phyloP scores from a whole-genome alignment of 2,888 invertebrate genomes.

The Lottia scabra region DNA sequence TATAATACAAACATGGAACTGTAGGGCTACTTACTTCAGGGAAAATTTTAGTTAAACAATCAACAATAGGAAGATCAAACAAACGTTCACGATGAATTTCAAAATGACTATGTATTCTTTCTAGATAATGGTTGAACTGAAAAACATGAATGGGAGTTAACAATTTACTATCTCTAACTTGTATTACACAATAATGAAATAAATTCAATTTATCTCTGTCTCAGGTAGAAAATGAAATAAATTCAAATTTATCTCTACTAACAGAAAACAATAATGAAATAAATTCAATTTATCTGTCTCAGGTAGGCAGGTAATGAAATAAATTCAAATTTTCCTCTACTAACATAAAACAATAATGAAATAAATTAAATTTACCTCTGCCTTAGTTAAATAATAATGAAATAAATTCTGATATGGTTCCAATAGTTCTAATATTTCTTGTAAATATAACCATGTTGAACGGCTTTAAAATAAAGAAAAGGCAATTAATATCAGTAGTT shows the following conservation, averaged over 20 bases:
- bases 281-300: not conserved
- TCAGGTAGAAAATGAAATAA: too few relatives aligned
- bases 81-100: conserved; percentile 53
- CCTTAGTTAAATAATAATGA: conserved; percentile 47
- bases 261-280: not conserved
- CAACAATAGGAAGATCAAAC: conserved; percentile 60
- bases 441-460: conserved; percentile 54
- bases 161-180: too few relatives aligned
- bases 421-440: conserved; percentile 51
- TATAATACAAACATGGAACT: not conserved
- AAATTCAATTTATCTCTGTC: too few relatives aligned
- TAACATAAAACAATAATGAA: not conserved
- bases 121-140: conserved; percentile 63
- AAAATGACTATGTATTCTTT: conserved; percentile 55
- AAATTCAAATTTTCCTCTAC: not conserved
- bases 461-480: conserved; percentile 44
- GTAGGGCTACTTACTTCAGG: conserved; percentile 44
- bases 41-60: conserved; percentile 55
- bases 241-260: too few relatives aligned
- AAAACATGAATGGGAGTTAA: conserved; percentile 12
- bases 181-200: too few relatives aligned
- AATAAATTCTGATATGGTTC: conserved; percentile 51
- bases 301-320: too few relatives aligned
- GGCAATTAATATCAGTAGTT: too few relatives aligned
- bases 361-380: conserved; percentile 46